A percentile compares a stretch with the other conserved stretches of the same genome.
phyloP scores from a whole-genome alignment of 2,797 vertebrate species.

The Hozukius guyotensis region DNA sequence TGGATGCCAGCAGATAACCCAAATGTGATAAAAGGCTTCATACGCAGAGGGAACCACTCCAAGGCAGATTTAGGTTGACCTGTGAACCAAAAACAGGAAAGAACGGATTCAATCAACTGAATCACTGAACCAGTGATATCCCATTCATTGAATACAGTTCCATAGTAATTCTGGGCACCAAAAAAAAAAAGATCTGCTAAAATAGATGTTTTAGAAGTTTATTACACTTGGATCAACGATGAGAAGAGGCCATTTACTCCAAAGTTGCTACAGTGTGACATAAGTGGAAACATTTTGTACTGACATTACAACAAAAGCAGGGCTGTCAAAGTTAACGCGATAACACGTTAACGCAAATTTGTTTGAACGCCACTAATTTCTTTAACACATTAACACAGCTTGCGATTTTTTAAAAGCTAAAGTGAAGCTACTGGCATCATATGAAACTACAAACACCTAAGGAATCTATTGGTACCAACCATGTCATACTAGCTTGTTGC shows the following conservation, averaged over 20 bases:
- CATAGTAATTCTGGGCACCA: background rate
- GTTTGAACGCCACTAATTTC: no score
- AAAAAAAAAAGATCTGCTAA: background rate
- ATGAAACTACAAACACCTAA: no score
- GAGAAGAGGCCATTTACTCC: background rate
- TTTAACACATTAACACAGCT: no score
- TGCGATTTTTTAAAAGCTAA: no score
- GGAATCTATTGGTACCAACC: no score
- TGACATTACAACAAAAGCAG: background rate
- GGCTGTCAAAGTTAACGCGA: no score
- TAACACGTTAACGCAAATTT: no score
- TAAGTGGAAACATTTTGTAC: background rate
- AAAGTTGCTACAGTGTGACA: background rate
- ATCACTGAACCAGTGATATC: background rate
- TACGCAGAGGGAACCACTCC: constrained; percentile 12
- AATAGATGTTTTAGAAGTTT: background rate
- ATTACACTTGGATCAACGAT: background rate
- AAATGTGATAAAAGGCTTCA: constrained; percentile 40
- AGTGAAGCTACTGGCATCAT: no score
- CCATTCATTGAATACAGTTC: background rate
- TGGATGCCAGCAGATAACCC: constrained; percentile 75
- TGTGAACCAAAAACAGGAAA: constrained; percentile 59
- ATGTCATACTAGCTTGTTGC: no score
- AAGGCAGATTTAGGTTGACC: constrained; percentile 72
- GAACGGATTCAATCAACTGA: constrained; percentile 27